phyloP scores from a whole-genome alignment of 2,113 vertebrate genomes.

The Bettongia penicillata region DNA sequence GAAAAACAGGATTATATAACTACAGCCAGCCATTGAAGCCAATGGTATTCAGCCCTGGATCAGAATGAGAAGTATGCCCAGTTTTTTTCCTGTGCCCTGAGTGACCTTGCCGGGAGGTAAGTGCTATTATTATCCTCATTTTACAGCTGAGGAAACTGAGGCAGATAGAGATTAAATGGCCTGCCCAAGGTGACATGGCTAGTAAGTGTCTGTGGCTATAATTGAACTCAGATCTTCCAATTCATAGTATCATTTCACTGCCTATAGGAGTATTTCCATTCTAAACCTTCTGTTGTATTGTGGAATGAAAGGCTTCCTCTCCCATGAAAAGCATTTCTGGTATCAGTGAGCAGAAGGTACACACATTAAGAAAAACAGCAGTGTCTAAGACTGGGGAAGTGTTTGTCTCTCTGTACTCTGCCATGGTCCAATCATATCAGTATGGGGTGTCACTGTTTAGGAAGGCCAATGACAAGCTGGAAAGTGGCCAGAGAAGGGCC shows the following conservation, averaged over 20 bases:
- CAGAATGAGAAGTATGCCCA: background rate
- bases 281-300: background rate
- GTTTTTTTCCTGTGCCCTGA: background rate
- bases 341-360: background rate
- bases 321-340: background rate
- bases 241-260: background rate
- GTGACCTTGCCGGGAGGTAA: background rate
- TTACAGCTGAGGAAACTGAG: background rate
- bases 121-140: background rate
- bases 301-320: background rate
- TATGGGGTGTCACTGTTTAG: background rate
- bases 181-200: background rate
- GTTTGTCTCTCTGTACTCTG: background rate
- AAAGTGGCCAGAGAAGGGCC: background rate
- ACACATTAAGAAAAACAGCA: background rate
- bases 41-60: background rate
- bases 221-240: background rate
- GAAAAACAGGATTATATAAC: background rate
- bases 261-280: background rate
- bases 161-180: background rate
- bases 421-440: background rate
- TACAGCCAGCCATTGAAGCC: background rate
- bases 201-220: background rate
- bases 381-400: background rate
- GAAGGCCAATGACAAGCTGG: background rate